Evolutionary conservation across 2,113 vertebrate genomes (phyloP).

Genomic region (Silurus asotus): DNA sequence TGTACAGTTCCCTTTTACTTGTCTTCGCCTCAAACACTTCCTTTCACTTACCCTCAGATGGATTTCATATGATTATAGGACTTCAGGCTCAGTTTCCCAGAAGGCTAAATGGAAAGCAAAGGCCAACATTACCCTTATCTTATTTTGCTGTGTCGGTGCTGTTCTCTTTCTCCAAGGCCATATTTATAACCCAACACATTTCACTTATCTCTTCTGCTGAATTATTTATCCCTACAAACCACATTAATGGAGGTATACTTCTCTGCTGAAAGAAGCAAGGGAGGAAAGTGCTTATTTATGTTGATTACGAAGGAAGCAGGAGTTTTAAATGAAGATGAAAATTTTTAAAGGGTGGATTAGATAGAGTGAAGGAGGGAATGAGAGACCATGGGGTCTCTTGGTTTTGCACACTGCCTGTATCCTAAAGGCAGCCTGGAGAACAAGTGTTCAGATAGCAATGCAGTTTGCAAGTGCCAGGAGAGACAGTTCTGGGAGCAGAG

Average conservation of each 20-base stretch:
- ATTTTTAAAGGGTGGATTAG: constrained; percentile 25
- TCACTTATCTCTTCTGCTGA: constrained; percentile 67
- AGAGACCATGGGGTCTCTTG: constrained; percentile 8
- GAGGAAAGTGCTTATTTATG: constrained; percentile 67
- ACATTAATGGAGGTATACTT: constrained; percentile 67
- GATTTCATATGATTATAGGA: constrained; percentile 33
- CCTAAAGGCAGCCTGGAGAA: constrained; percentile 19
- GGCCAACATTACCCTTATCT: constrained; percentile 53
- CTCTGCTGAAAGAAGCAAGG: constrained; percentile 53
- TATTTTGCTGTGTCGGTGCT: constrained; percentile 50
- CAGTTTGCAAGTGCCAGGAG: constrained; percentile 16
- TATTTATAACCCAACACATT: constrained; percentile 67
- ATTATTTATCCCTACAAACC: constrained; percentile 70
- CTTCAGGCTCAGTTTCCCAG: constrained; percentile 24
- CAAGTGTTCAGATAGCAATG: constrained; percentile 2
- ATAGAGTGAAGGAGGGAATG: not conserved
- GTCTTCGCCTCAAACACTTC: not conserved
- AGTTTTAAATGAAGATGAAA: constrained; percentile 62
- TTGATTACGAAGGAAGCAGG: constrained; percentile 47
- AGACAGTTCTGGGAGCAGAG: not conserved
- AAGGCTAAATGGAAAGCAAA: constrained; percentile 50
- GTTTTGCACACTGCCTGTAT: constrained; percentile 15
- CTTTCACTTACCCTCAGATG: constrained; percentile 22
- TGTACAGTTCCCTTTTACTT: not conserved
- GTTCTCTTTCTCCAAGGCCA: constrained; percentile 49